A percentile compares a stretch with the other conserved stretches of the same genome.
Evolutionary conservation across 1,140 invertebrate genomes (phyloP).

Genomic region (Drosophila hydei): DNA sequence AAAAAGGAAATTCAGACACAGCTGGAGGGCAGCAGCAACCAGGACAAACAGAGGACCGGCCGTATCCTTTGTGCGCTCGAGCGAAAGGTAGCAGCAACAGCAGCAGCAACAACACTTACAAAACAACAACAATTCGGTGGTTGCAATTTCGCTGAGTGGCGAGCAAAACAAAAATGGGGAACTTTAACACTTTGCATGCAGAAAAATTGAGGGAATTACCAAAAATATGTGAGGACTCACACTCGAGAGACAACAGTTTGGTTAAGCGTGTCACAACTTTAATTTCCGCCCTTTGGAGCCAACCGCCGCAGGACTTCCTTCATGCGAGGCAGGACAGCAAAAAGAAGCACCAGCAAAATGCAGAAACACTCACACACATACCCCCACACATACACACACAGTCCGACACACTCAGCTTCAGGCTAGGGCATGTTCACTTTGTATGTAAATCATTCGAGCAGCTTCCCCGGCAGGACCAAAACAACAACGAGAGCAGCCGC

Average conservation of each 20-base stretch:
- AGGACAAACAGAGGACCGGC: conserved; percentile 44
- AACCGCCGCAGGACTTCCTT: conserved; percentile 52
- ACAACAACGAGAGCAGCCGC: conserved; percentile 47
- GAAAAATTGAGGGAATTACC: conserved; percentile 61
- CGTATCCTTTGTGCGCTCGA: conserved; percentile 71
- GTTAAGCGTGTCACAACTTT: conserved; percentile 81
- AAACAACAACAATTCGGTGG: conserved; percentile 42
- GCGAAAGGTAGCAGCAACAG: conserved; percentile 63
- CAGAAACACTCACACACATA: conserved; percentile 36
- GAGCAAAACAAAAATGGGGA: conserved; percentile 44
- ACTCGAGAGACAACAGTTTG: conserved; percentile 36
- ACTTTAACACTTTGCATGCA: conserved; percentile 51
- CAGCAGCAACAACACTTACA: conserved; percentile 49
- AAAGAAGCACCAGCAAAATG: conserved; percentile 36
- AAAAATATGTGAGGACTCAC: conserved; percentile 53
- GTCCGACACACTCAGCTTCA: conserved; percentile 15
- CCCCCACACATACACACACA: conserved; percentile 1
- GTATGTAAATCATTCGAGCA: conserved; percentile 77
- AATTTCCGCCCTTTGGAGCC: conserved; percentile 70
- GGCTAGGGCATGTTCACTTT: conserved; percentile 73
- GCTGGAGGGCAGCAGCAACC: conserved; percentile 70
- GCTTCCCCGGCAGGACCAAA: conserved; percentile 35
- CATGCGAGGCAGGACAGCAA: conserved; percentile 29
- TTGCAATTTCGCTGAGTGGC: conserved; percentile 73
- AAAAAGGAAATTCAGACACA: conserved; percentile 66